Conservation (phyloP, 2,888 invertebrate species). For the Pocota personata region DNA sequence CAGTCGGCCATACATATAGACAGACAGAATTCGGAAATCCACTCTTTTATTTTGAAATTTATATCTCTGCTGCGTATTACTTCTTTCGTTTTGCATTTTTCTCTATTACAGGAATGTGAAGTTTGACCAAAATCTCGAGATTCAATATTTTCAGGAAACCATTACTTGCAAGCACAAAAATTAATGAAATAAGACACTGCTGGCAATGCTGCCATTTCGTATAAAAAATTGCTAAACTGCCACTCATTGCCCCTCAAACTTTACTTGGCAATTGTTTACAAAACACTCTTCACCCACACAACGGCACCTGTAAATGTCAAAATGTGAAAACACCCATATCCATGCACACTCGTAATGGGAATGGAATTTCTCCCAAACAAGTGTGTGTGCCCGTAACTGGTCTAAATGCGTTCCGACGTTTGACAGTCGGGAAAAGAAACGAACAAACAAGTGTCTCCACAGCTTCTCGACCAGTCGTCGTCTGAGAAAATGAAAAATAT, state of each 20-base stretch:
- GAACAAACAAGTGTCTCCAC: neutral
- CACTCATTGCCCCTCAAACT: neutral
- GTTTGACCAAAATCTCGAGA: no score
- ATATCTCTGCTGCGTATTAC: no score
- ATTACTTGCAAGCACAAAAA: no score
- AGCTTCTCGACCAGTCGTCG: conserved; percentile 30
- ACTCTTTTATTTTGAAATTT: no score
- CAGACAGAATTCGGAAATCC: no score
- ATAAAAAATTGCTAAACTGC: neutral
- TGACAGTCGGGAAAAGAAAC: neutral
- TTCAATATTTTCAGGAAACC: no score
- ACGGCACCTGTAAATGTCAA: conserved; percentile 8
- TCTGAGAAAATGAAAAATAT: neutral
- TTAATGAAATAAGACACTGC: neutral
- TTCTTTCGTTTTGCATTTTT: no score
- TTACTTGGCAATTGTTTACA: conserved; percentile 14
- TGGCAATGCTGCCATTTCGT: conserved; percentile 22
- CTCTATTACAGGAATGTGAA: no score
- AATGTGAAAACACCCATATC: conserved; percentile 16
- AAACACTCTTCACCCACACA: conserved; percentile 23
- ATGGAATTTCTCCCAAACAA: conserved; percentile 14
- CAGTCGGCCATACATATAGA: no score
- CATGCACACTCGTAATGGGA: neutral
- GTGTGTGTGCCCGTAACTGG: conserved; percentile 23
- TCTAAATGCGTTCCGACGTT: conserved; percentile 10